Evolutionary conservation across 2,113 vertebrate genomes (phyloP).

Genomic region (Alligator sinensis): DNA sequence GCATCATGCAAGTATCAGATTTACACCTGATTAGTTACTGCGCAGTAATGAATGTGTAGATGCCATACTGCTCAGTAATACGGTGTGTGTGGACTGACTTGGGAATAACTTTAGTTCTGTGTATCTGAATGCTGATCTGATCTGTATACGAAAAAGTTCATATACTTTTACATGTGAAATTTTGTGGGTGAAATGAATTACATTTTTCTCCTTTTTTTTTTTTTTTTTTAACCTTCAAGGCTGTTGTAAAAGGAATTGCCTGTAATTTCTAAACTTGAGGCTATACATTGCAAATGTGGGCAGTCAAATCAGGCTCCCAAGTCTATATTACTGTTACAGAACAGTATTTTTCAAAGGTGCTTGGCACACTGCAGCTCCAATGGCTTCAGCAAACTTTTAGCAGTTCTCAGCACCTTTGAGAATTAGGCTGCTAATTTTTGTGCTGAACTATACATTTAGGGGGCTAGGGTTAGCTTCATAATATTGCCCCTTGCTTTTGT

Average conservation of each 20-base stretch:
- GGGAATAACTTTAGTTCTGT: not conserved
- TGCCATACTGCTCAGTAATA: too few relatives aligned
- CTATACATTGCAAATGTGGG: not conserved
- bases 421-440: not conserved
- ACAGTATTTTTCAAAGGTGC: not conserved
- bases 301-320: not conserved
- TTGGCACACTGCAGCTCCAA: not conserved
- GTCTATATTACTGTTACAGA: not conserved
- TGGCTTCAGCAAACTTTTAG: not conserved
- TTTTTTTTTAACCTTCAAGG: not conserved
- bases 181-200: not conserved
- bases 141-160: not conserved
- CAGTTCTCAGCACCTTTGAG: not conserved
- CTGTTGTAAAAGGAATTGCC: not conserved
- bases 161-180: not conserved
- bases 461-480: constrained; percentile 12
- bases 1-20: too few relatives aligned
- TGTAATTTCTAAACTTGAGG: not conserved
- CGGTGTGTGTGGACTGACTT: too few relatives aligned
- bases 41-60: too few relatives aligned
- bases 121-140: not conserved
- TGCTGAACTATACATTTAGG: not conserved
- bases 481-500: constrained; percentile 27
- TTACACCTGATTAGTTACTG: too few relatives aligned
- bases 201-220: not conserved